A percentile compares a stretch with the other conserved stretches of the same genome.
Conservation (phyloP, 1,140 invertebrate genomes). For the Teleopsis dalmanni region DNA sequence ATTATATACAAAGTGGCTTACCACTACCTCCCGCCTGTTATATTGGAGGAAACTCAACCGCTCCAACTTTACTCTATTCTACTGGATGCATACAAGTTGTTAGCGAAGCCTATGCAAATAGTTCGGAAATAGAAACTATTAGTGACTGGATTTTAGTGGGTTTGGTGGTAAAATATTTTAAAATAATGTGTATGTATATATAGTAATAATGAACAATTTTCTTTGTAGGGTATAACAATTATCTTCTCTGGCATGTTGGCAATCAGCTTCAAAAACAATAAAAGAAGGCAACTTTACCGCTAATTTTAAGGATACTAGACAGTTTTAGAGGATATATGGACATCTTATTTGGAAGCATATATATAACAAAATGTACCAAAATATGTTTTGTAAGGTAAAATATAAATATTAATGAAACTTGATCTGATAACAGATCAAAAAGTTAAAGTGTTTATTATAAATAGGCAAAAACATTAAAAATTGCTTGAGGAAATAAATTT, state of each 20-base stretch:
- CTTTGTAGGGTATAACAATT: constrained; percentile 21
- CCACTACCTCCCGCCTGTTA: constrained; percentile 30
- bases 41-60: constrained; percentile 25
- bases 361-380: neutral
- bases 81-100: constrained; percentile 23
- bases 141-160: constrained; percentile 34
- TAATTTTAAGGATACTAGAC: no score
- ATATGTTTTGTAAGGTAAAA: no score
- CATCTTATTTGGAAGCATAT: neutral
- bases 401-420: no score
- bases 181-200: neutral
- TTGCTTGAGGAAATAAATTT: no score
- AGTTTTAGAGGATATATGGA: neutral
- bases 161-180: constrained; percentile 22
- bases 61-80: constrained; percentile 21
- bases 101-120: constrained; percentile 17
- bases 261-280: constrained; percentile 30
- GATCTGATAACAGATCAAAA: no score
- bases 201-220: neutral
- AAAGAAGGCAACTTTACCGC: constrained; percentile 9
- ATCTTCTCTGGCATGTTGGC: constrained; percentile 28
- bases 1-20: constrained; percentile 24
- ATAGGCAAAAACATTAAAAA: no score
- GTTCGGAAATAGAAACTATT: constrained; percentile 29
- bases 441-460: no score